Conservation (phyloP, 2,888 invertebrate species). For the Acleris emargana region DNA sequence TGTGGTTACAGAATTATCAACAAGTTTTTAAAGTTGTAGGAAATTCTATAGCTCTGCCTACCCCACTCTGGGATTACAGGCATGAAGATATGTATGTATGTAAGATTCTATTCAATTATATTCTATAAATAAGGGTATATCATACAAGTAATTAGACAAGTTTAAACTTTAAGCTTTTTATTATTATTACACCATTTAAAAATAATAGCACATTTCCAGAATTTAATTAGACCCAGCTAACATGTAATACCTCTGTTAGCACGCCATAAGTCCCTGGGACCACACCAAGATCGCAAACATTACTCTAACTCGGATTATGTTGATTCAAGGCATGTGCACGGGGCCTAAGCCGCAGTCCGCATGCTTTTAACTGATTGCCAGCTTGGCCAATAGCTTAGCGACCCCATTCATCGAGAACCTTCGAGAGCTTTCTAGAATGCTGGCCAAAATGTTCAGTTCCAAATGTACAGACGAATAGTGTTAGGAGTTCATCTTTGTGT, state of each 20-base stretch:
- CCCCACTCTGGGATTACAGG: too few relatives aligned
- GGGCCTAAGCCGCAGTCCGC: slow-evolving; percentile 36
- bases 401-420: slow-evolving; percentile 22
- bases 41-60: too few relatives aligned
- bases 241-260: background rate
- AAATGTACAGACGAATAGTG: background rate
- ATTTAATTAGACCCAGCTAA: background rate
- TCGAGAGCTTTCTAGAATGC: slow-evolving; percentile 9
- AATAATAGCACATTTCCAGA: too few relatives aligned
- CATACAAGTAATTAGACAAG: too few relatives aligned
- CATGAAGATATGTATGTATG: too few relatives aligned
- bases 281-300: slow-evolving; percentile 8
- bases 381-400: slow-evolving; percentile 45
- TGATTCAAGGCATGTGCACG: slow-evolving; percentile 28
- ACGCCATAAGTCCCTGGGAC: background rate
- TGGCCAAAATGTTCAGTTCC: slow-evolving; percentile 4
- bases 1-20: too few relatives aligned
- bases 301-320: slow-evolving; percentile 14
- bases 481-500: too few relatives aligned
- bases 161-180: too few relatives aligned
- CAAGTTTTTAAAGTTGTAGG: too few relatives aligned
- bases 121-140: too few relatives aligned
- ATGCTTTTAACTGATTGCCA: slow-evolving; percentile 61
- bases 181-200: too few relatives aligned
- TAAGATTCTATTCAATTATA: too few relatives aligned